These are phyloP conservation scores for Zosterops borbonicus DNA, from an alignment of 2,113 vertebrate species.

Conservation along the genomic window DNA sequence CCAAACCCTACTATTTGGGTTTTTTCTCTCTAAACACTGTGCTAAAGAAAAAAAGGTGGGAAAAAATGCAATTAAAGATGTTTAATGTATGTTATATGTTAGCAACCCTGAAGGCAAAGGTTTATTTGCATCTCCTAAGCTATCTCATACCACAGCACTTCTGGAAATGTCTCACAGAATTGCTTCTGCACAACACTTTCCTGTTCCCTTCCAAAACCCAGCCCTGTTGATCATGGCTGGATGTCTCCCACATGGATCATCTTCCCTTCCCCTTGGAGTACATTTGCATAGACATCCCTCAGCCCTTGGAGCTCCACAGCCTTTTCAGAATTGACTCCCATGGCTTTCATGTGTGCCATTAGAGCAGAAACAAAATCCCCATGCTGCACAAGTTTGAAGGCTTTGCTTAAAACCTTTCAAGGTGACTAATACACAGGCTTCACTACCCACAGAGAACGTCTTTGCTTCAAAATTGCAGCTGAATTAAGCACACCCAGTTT, in stretches of 20 bases:
- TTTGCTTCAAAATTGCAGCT: background rate
- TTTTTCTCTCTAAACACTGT: background rate
- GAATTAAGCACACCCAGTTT: background rate
- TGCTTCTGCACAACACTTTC: rapidly evolving
- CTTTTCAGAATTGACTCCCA: background rate
- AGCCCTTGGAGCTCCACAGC: rapidly evolving
- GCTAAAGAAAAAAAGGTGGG: background rate
- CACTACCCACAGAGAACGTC: background rate
- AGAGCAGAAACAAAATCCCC: background rate
- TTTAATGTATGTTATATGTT: background rate
- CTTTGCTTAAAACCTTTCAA: background rate
- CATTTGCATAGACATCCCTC: rapidly evolving
- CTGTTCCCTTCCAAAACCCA: background rate
- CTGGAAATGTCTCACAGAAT: background rate
- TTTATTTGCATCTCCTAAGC: background rate
- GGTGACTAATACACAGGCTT: background rate
- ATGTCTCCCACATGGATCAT: rapidly evolving
- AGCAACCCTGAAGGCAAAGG: background rate
- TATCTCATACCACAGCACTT: background rate
- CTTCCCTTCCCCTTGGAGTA: background rate
- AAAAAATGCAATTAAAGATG: background rate
- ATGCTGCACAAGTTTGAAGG: background rate
- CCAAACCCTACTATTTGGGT: background rate
- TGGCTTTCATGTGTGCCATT: background rate
- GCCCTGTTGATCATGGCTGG: background rate